Percentiles rank a stretch among this genome's conserved stretches.
Conservation (phyloP, 92 coral and sea anemone genomes). For the Palythoa caribaeorum region DNA sequence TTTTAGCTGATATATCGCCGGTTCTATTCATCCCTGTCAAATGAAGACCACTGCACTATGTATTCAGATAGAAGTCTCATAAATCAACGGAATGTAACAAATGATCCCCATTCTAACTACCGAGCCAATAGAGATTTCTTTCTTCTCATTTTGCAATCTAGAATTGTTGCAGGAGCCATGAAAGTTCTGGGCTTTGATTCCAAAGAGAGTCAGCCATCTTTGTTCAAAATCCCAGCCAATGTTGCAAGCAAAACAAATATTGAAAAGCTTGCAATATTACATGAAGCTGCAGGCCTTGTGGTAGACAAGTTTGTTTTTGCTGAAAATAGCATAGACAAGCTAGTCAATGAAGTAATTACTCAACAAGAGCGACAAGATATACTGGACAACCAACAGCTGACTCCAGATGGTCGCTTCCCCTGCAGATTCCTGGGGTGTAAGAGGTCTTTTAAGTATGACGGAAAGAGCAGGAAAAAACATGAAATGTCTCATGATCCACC, state of each 20-base stretch:
- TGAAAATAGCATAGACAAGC: not conserved
- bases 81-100: slow-evolving; percentile 57
- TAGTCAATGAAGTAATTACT: not conserved
- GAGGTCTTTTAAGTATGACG: slow-evolving; percentile 40
- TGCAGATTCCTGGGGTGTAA: slow-evolving; percentile 38
- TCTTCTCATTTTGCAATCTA: slow-evolving; percentile 44
- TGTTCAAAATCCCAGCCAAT: slow-evolving; percentile 15
- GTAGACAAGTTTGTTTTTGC: slow-evolving; percentile 31
- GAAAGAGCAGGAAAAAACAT: slow-evolving; percentile 41
- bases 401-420: slow-evolving; percentile 34
- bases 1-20: slow-evolving; percentile 46
- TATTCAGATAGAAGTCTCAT: slow-evolving; percentile 52
- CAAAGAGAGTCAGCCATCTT: slow-evolving; percentile 11
- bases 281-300: slow-evolving; percentile 33
- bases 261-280: slow-evolving; percentile 8
- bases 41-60: slow-evolving; percentile 51
- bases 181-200: slow-evolving; percentile 22
- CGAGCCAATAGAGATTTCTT: slow-evolving; percentile 57
- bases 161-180: slow-evolving; percentile 57
- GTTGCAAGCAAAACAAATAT: not conserved
- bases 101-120: slow-evolving; percentile 57
- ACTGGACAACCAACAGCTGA: slow-evolving; percentile 6
- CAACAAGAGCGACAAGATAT: slow-evolving; percentile 12
- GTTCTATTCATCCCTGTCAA: slow-evolving; percentile 46
- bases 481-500: slow-evolving; percentile 28